Base-by-base conservation (phyloP, 64 coral and sea anemone species). In the Hydrozoanthus tunicans region DNA sequence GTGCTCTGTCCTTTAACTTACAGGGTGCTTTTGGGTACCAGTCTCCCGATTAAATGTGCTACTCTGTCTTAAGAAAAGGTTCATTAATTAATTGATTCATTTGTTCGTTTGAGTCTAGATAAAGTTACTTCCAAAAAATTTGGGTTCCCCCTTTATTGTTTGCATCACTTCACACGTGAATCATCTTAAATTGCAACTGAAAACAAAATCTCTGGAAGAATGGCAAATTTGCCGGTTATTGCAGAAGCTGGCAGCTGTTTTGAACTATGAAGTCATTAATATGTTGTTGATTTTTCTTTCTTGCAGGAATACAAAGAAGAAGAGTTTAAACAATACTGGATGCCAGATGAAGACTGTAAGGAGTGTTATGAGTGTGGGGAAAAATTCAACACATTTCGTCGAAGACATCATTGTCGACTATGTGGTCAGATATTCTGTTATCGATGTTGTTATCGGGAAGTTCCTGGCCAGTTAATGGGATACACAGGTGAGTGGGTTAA, bases 341-440 rank as follows among this genome's bases (percentile, higher is more conserved):
- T 98, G 96, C 91, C 94, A 59, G 96, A 98, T 90, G 96, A 98
- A 15, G 78, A 95, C 62, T 98, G 96, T 32, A 98, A 98, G 51
- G 96, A 95, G 68, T 98, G 96, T 73, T 98, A 98, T 67, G 96
- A 98, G 81, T 98, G 96, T 92, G 91, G 92, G 10, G 94, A 95
- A 12, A 98, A 95, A 79, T 98, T 98, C 67, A 95, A 98, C 75
- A 93, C 96, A 6, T 98, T 98, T 79, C 66, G 96, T 7, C 82
- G 96, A 26, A 90, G 90, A 15, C 96, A 98, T 79, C 96, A 98
- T 59, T 95, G 94, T 25, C 91, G 97, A 70, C 94, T 99, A 53
- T 99, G 97, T 95, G 97, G 97, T 3, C 97, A 99, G 74, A 99
- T 99, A 57, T 99, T 99, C 73, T 99, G 97, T 81, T 95, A 95